A percentile compares a stretch with the other conserved stretches of the same genome.
These are phyloP conservation scores for Folsomia candida DNA, from an alignment of 2,888 invertebrate genomes.

Conservation along the genomic window DNA sequence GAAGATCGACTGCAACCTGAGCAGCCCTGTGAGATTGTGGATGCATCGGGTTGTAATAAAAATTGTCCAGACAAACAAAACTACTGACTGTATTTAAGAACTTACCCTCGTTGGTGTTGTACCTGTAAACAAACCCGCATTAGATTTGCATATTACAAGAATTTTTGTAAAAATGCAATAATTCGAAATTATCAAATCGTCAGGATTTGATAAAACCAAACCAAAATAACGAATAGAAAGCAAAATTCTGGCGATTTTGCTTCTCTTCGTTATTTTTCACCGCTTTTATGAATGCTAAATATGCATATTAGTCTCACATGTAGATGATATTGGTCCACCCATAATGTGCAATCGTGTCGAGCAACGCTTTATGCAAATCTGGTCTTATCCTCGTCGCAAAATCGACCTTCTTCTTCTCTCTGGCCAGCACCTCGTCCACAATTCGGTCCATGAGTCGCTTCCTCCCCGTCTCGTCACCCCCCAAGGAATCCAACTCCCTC, in stretches of 20 bases:
- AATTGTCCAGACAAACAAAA: no score
- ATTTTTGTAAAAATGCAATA: no score
- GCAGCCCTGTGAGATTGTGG: slow-evolving; percentile 77
- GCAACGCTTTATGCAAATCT: slow-evolving; percentile 90
- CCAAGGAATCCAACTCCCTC: slow-evolving; percentile 25
- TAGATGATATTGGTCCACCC: slow-evolving; percentile 86
- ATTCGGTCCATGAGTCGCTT: slow-evolving; percentile 22
- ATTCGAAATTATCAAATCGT: no score
- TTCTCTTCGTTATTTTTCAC: no score
- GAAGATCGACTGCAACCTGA: slow-evolving; percentile 88
- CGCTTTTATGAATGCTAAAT: no score
- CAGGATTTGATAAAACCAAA: no score
- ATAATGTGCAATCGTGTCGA: slow-evolving; percentile 89
- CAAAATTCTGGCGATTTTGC: no score
- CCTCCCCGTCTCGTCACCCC: background rate
- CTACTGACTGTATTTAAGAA: background rate
- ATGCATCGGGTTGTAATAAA: no score
- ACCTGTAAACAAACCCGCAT: no score
- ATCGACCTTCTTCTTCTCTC: slow-evolving; percentile 57
- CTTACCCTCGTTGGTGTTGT: slow-evolving; percentile 10
- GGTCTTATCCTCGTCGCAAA: slow-evolving; percentile 91
- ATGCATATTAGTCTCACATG: no score
- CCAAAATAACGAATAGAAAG: no score
- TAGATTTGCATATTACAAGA: no score
- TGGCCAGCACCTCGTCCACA: slow-evolving; percentile 30